A percentile compares a stretch with the other conserved stretches of the same genome.
Evolutionary conservation across 2,888 invertebrate genomes (phyloP).

Genomic region (Oxycera nigricornis): DNA sequence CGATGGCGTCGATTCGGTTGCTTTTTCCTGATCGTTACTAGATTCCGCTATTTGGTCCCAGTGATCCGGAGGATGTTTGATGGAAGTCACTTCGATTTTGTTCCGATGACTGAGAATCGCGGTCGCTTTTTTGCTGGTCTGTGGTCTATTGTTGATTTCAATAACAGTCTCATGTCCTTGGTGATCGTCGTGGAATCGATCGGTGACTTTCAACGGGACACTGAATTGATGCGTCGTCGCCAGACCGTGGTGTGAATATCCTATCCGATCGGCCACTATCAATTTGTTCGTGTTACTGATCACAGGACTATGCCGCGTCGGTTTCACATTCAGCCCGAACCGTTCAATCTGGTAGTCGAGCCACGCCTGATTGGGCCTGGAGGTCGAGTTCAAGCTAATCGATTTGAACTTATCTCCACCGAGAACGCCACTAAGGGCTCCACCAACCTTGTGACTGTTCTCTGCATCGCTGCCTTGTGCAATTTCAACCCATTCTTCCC

Average conservation of each 20-base stretch:
- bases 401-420: background rate
- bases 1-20: background rate
- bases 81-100: conserved; percentile 7
- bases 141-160: background rate
- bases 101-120: background rate
- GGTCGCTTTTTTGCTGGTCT: background rate
- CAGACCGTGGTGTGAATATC: background rate
- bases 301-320: background rate
- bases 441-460: conserved; percentile 2
- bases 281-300: conserved; percentile 29
- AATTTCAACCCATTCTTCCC: conserved; percentile 29
- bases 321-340: conserved; percentile 48
- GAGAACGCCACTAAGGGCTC: conserved; percentile 14
- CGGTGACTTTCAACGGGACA: background rate
- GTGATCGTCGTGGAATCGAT: background rate
- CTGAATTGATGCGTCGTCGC: background rate
- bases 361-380: conserved; percentile 57
- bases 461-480: conserved; percentile 2
- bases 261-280: conserved; percentile 1
- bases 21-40: background rate
- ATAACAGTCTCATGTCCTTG: background rate
- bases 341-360: conserved; percentile 58
- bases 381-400: background rate
- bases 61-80: background rate
- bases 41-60: background rate